Percentiles rank a stretch among this genome's conserved stretches.
phyloP scores from a whole-genome alignment of 1,140 invertebrate genomes.

The Cotesia typhae region DNA sequence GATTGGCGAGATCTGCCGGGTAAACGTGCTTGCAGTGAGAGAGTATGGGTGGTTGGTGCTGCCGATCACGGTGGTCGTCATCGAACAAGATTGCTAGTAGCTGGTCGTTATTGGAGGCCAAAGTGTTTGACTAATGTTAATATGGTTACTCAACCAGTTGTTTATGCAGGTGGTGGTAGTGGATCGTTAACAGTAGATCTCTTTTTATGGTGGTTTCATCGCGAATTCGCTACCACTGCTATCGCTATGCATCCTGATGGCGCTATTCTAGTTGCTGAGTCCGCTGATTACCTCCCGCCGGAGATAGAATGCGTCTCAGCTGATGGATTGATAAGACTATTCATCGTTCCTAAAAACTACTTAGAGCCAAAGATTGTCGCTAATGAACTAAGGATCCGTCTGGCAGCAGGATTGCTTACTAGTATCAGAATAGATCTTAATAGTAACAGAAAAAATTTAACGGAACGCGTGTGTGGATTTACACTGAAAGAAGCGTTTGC shows the following conservation, averaged over 20 bases:
- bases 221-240: constrained; percentile 65
- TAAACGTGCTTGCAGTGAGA: constrained; percentile 50
- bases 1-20: constrained; percentile 66
- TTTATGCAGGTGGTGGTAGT: constrained; percentile 67
- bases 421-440: constrained; percentile 41
- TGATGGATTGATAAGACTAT: constrained; percentile 59
- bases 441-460: constrained; percentile 42
- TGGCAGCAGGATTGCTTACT: constrained; percentile 58
- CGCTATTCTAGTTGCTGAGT: constrained; percentile 61
- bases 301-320: constrained; percentile 58
- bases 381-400: constrained; percentile 59
- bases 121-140: constrained; percentile 65
- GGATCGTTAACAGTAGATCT: constrained; percentile 64
- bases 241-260: constrained; percentile 64
- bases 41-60: constrained; percentile 66
- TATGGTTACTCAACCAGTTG: constrained; percentile 67
- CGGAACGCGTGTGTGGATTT: constrained; percentile 55
- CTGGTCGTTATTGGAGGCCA: constrained; percentile 65
- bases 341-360: constrained; percentile 52
- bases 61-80: constrained; percentile 65
- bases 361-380: constrained; percentile 56
- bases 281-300: constrained; percentile 57
- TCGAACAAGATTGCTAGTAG: constrained; percentile 64
- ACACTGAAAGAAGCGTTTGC: constrained; percentile 66
- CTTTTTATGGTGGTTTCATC: constrained; percentile 68